Percentiles rank a stretch among this genome's conserved stretches.
Evolutionary conservation across 2,888 invertebrate species (phyloP).

Genomic region (Bellardia pandia): DNA sequence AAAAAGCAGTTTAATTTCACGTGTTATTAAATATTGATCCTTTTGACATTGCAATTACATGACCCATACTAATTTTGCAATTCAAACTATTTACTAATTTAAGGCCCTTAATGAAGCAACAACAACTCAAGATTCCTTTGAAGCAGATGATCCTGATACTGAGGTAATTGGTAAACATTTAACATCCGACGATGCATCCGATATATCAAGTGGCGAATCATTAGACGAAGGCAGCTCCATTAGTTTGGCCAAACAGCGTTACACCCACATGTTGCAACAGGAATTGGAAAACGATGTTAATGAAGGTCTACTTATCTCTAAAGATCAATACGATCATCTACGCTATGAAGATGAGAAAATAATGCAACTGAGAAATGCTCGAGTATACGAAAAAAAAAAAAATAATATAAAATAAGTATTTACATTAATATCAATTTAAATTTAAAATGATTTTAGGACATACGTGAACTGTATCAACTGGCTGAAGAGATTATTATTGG

Average conservation of each 20-base stretch:
- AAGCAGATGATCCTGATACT: not conserved
- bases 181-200: slow-evolving; percentile 78
- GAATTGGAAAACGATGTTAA: slow-evolving; percentile 80
- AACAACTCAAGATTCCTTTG: slow-evolving; percentile 32
- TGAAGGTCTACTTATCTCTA: slow-evolving; percentile 85
- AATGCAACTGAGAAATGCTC: slow-evolving; percentile 84
- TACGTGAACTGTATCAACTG: slow-evolving; percentile 86
- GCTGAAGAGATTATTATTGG: slow-evolving; percentile 87
- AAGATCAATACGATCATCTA: slow-evolving; percentile 85
- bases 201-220: slow-evolving; percentile 77
- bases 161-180: slow-evolving; percentile 22
- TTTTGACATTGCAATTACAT: no score
- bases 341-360: slow-evolving; percentile 86
- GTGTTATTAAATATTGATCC: no score
- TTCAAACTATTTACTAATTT: not conserved
- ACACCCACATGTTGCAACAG: slow-evolving; percentile 77
- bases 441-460: slow-evolving; percentile 83
- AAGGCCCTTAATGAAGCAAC: slow-evolving; percentile 32
- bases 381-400: slow-evolving; percentile 84
- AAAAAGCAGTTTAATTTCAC: no score
- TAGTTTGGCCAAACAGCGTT: slow-evolving; percentile 77
- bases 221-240: slow-evolving; percentile 78
- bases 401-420: not conserved
- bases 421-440: not conserved
- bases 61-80: no score